A percentile compares a stretch with the other conserved stretches of the same genome.
Conservation (phyloP, 2,888 invertebrate genomes). For the Caenorhabditis afra region DNA sequence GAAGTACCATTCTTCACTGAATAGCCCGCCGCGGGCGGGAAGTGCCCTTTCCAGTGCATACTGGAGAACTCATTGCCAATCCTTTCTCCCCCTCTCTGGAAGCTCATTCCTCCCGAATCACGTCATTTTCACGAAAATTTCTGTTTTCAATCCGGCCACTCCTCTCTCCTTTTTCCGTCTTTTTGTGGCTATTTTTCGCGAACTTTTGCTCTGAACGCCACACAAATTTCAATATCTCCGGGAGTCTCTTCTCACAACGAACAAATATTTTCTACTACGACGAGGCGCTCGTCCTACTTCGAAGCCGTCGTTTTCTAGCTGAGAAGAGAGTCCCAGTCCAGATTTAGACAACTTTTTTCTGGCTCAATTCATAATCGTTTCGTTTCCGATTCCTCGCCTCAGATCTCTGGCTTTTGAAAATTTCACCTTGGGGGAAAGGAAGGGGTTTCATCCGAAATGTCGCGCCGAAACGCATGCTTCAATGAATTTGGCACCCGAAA, state of each 20-base stretch:
- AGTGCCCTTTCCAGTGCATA: neutral
- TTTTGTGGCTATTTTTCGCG: constrained; percentile 8
- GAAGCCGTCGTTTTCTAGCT: neutral
- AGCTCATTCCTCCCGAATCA: neutral
- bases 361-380: constrained; percentile 11
- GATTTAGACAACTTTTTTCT: neutral
- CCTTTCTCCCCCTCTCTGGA: neutral
- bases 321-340: neutral
- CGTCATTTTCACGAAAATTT: constrained; percentile 11
- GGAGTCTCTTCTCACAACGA: neutral
- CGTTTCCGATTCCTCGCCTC: constrained; percentile 9
- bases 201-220: constrained; percentile 23
- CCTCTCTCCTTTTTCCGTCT: neutral
- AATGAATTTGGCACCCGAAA: constrained; percentile 21
- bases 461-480: constrained; percentile 23
- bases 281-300: constrained; percentile 4
- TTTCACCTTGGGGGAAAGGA: neutral
- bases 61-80: neutral
- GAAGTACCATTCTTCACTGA: too few species aligned
- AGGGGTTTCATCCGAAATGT: constrained; percentile 26
- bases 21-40: too few species aligned
- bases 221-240: constrained; percentile 26
- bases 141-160: constrained; percentile 1
- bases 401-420: constrained; percentile 7
- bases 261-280: constrained; percentile 18